Evolutionary conservation across 2,888 invertebrate genomes (phyloP).

Genomic region (Sicus ferrugineus): DNA sequence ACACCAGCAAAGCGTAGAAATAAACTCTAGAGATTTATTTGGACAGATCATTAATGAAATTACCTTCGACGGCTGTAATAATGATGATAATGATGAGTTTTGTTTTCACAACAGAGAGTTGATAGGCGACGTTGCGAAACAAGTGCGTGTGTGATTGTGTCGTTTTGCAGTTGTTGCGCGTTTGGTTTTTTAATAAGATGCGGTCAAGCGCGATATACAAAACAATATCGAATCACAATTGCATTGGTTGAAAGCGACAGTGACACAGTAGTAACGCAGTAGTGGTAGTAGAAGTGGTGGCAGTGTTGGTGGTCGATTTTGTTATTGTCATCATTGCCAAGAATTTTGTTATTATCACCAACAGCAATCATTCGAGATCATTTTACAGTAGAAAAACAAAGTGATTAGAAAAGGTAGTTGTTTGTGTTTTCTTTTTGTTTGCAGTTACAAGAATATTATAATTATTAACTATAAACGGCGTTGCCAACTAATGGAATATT

Average conservation of each 20-base stretch:
- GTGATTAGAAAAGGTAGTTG: background rate
- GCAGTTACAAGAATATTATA: background rate
- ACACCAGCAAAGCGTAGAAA: background rate
- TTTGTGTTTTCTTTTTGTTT: no score
- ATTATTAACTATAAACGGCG: background rate
- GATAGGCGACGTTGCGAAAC: conserved; percentile 23
- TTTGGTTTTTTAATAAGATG: background rate
- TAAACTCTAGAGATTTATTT: background rate
- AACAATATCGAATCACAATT: background rate
- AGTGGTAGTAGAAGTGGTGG: conserved; percentile 5
- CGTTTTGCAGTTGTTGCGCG: conserved; percentile 29
- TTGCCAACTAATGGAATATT: background rate
- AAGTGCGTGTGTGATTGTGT: conserved; percentile 30
- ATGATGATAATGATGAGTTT: conserved; percentile 27
- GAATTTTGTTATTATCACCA: conserved; percentile 2
- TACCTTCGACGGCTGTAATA: conserved; percentile 58
- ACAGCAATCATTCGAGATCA: background rate
- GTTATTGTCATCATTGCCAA: conserved; percentile 4
- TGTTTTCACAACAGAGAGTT: conserved; percentile 33
- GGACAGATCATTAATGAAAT: conserved; percentile 26
- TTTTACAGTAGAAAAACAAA: background rate
- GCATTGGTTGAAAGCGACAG: background rate
- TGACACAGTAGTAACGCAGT: background rate
- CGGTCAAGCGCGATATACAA: conserved; percentile 22
- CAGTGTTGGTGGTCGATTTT: conserved; percentile 8